A percentile compares a stretch with the other conserved stretches of the same genome.
phyloP scores from a whole-genome alignment of 2,797 vertebrate species.

The Semaprochilodus insignis region DNA sequence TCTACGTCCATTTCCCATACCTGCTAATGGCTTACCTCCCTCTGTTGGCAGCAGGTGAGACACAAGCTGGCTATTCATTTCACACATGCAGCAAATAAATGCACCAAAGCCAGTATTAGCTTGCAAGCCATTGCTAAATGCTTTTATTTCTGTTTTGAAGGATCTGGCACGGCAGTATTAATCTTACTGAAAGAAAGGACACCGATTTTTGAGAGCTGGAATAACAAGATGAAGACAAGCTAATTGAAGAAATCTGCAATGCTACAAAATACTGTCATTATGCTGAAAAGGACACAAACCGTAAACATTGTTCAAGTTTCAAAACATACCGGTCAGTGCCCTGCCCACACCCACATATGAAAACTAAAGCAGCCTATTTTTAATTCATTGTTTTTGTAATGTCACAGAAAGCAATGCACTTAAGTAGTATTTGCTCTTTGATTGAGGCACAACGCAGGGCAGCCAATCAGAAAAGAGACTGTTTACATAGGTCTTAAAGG shows the following conservation, averaged over 20 bases:
- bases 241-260: slow-evolving; percentile 47
- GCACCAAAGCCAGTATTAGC: neutral
- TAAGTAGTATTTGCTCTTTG: too few species aligned
- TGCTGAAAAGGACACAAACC: neutral
- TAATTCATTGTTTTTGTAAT: too few species aligned
- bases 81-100: neutral
- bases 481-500: too few species aligned
- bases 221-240: slow-evolving; percentile 71
- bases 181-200: slow-evolving; percentile 72
- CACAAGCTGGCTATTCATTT: neutral
- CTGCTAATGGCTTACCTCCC: slow-evolving; percentile 82
- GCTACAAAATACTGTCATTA: neutral
- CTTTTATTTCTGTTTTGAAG: slow-evolving; percentile 62
- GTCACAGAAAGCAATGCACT: too few species aligned
- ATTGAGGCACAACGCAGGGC: too few species aligned
- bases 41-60: slow-evolving; percentile 85
- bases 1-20: slow-evolving; percentile 74
- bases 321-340: too few species aligned
- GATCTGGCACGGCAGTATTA: slow-evolving; percentile 68
- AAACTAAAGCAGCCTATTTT: too few species aligned
- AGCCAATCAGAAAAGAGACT: too few species aligned
- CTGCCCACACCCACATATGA: too few species aligned
- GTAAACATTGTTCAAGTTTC: too few species aligned
- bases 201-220: slow-evolving; percentile 67
- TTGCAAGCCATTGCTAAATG: neutral